phyloP scores from a whole-genome alignment of 2,797 vertebrate genomes.

The Galago senegalensis region DNA sequence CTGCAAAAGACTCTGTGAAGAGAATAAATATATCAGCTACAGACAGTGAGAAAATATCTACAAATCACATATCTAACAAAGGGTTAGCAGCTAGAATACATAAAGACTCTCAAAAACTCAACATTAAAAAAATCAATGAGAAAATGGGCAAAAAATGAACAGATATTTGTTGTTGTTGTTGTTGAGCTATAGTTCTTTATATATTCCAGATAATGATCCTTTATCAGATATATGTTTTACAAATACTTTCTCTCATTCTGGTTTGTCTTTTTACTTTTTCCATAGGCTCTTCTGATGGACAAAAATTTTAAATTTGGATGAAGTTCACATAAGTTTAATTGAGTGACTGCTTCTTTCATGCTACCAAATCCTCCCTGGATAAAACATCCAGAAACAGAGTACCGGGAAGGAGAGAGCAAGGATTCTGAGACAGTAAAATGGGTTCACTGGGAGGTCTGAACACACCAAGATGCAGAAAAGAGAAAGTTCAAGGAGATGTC shows the following conservation, averaged over 20 bases:
- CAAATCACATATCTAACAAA: neutral
- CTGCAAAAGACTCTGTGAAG: neutral
- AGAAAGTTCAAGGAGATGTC: neutral
- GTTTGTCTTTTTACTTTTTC: neutral
- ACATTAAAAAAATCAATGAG: neutral
- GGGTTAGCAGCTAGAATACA: neutral
- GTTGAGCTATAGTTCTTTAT: too few species aligned
- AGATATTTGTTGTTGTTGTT: neutral
- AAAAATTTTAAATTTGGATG: neutral
- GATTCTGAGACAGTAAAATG: neutral
- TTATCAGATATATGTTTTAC: neutral
- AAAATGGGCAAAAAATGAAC: neutral
- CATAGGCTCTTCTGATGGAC: neutral
- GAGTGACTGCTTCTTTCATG: neutral
- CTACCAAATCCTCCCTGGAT: neutral
- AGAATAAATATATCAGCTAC: neutral
- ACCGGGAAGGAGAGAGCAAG: neutral
- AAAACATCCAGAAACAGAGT: neutral
- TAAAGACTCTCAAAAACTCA: neutral
- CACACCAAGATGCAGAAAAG: neutral
- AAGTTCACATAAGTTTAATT: neutral
- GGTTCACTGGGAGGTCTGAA: too few species aligned
- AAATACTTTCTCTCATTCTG: neutral
- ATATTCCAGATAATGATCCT: neutral
- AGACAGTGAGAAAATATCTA: neutral